Evolutionary conservation across 2,888 invertebrate genomes (phyloP), one percentile per base, ranked within the genome.

Genomic region (Thera britannica): DNA sequence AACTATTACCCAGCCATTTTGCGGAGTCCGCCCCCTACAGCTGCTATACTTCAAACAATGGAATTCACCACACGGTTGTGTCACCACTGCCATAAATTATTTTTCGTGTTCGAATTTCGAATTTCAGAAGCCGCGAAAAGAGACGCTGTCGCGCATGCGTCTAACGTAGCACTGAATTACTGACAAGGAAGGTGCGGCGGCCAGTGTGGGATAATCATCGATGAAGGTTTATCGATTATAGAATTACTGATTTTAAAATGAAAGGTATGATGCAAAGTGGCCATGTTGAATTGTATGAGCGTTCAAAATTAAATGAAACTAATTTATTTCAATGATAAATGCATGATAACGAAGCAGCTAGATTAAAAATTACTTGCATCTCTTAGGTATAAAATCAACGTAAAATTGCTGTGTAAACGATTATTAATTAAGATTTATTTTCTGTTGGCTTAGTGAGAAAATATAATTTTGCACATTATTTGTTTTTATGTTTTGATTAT

Each of bases 61-160:
- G 83, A 90, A 88, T 76, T 89, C 89, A 84, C 87, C 87, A 90
- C 88, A 87, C 80, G 85, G 84, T 79, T 87, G 87, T 79, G 83
- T 89, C 88, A 88, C 87, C 87, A 92, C 90, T 92, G 93, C 92
- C 92, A 93, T 93, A 92, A 90, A 91, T 89, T 70, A 54, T 66
- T 70, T 67, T 70, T 70, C 69, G 72, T 62, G 60, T 84, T 79
- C 80, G 83, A 81, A 85, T 83, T 80, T 81, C 79, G 73, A 77
- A 74, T 77, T 72, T 69, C 76, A 75, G 73, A 75, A 68, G 71
- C 65, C 75, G 81, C 78, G 77, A 77, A 68, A 75, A 75, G 76
- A 88, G 83, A 88, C 91, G 89, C 80, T 87, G 84, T 87, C 85
- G 89, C 92, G 90, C 92, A 85, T 81, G 90, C 90, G 91, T 77